Conservation (phyloP, 2,797 vertebrate species). For the Coccyzus lansbergi region DNA sequence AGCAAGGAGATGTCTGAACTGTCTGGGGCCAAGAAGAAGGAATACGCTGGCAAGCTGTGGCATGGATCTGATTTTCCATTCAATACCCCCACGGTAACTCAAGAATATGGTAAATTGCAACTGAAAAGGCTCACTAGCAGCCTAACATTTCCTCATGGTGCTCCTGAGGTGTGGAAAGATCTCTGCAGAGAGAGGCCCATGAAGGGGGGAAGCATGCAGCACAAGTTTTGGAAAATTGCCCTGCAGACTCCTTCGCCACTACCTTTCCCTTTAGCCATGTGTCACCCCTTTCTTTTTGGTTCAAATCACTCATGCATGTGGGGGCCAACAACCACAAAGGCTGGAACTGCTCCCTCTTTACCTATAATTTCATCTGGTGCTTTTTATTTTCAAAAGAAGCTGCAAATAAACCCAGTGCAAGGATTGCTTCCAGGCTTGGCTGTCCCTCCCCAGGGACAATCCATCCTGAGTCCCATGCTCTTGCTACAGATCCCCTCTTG, state of each 20-base stretch:
- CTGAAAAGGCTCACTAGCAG: constrained; percentile 56
- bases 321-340: neutral
- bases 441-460: neutral
- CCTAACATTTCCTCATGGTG: constrained; percentile 47
- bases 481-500: neutral
- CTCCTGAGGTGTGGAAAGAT: constrained; percentile 61
- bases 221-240: constrained; percentile 43
- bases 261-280: neutral
- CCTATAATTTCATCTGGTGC: neutral
- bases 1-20: neutral
- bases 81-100: neutral
- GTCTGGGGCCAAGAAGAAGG: neutral
- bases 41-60: neutral
- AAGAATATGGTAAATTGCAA: constrained; percentile 52
- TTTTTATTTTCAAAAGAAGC: neutral
- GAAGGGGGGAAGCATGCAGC: neutral
- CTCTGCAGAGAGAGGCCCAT: constrained; percentile 50
- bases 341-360: neutral
- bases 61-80: constrained; percentile 36
- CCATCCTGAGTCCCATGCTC: neutral
- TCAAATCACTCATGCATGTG: neutral
- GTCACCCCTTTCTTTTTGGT: neutral
- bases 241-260: neutral
- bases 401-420: neutral
- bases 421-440: neutral